Conservation (phyloP, 2,888 invertebrate species). For the Catonia carolina region DNA sequence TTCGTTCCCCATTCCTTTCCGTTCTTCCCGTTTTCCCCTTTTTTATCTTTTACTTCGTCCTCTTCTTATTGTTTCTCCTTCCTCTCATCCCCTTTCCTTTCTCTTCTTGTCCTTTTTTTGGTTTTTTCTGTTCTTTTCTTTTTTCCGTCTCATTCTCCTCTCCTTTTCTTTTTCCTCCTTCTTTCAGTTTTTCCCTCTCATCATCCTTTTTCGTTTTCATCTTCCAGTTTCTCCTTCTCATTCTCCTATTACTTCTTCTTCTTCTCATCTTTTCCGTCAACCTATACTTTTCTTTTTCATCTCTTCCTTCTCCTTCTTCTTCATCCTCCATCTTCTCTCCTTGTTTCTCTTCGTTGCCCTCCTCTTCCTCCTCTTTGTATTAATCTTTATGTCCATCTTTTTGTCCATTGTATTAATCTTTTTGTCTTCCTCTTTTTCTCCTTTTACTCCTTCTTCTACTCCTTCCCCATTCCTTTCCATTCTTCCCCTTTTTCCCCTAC, state of each 20-base stretch:
- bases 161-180: background rate
- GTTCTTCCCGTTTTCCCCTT: no score
- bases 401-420: background rate
- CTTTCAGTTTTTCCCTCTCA: background rate
- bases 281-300: background rate
- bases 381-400: background rate
- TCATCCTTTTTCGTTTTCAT: conserved; percentile 26
- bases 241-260: conserved; percentile 27
- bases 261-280: conserved; percentile 36
- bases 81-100: background rate
- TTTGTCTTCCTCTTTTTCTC: conserved; percentile 1
- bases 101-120: background rate
- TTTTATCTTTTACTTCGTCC: conserved; percentile 36
- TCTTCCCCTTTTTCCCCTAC: no score
- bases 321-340: background rate
- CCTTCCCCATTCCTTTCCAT: background rate
- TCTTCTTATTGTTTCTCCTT: no score
- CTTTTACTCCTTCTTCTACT: background rate
- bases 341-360: background rate
- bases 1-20: background rate
- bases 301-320: conserved; percentile 1
- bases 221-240: background rate
- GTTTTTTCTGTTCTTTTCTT: background rate
- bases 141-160: background rate
- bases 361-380: background rate